phyloP scores from a whole-genome alignment of 2,888 invertebrate genomes.

The Epinotia bilunana region DNA sequence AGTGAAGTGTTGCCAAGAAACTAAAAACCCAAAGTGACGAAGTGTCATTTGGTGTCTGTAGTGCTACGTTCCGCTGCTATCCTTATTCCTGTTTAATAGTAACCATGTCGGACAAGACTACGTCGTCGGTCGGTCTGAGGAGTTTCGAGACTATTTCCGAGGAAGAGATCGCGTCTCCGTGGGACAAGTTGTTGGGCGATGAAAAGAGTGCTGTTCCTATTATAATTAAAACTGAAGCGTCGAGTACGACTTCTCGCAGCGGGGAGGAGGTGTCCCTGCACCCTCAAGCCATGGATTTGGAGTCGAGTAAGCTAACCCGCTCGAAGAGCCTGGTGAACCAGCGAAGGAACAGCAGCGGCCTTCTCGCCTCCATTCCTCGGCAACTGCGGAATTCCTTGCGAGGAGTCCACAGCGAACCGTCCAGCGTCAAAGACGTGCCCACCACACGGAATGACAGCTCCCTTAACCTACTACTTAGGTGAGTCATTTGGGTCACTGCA shows the following conservation, averaged over 20 bases:
- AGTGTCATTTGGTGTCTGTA: conserved; percentile 81
- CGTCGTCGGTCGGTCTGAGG: conserved; percentile 79
- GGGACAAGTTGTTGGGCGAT: conserved; percentile 80
- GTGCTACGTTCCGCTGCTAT: conserved; percentile 76
- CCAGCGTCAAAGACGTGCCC: conserved; percentile 79
- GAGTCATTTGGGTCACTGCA: conserved; percentile 53
- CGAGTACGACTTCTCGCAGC: conserved; percentile 70
- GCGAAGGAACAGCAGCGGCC: conserved; percentile 80
- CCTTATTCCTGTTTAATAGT: conserved; percentile 55
- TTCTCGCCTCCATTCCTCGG: conserved; percentile 82
- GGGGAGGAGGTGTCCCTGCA: conserved; percentile 68
- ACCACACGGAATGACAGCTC: conserved; percentile 81
- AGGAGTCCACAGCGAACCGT: conserved; percentile 80
- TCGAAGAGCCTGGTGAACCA: conserved; percentile 78
- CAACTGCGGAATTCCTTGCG: conserved; percentile 81
- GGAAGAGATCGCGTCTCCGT: conserved; percentile 75
- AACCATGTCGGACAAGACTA: conserved; percentile 81
- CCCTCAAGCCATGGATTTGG: conserved; percentile 68
- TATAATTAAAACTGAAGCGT: conserved; percentile 78
- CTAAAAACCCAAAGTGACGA: conserved; percentile 84
- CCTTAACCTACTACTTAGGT: conserved; percentile 81
- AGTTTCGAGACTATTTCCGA: conserved; percentile 83
- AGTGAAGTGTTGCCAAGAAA: conserved; percentile 85
- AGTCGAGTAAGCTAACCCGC: conserved; percentile 74
- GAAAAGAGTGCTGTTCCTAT: conserved; percentile 76